Percentiles rank a stretch among this genome's conserved stretches.
These are phyloP conservation scores for Argya squamiceps DNA, from an alignment of 2,797 vertebrate genomes.

Conservation along the genomic window DNA sequence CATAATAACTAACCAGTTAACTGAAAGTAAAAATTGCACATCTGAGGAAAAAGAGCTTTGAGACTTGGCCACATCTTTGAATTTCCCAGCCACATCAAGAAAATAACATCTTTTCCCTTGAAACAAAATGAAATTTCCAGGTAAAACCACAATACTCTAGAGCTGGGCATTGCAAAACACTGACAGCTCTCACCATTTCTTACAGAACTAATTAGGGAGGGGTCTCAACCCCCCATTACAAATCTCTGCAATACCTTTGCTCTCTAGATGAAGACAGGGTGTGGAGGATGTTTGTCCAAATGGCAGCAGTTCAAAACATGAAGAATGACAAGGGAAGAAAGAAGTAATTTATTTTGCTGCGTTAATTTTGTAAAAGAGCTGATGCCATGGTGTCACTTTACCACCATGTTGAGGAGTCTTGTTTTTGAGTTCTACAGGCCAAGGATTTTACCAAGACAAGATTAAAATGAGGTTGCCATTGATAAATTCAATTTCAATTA, in stretches of 20 bases:
- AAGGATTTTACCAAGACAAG: background rate
- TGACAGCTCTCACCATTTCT: background rate
- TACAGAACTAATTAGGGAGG: background rate
- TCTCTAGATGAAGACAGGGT: background rate
- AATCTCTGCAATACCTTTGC: background rate
- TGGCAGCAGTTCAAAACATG: background rate
- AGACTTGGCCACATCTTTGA: background rate
- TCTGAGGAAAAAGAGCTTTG: background rate
- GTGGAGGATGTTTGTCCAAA: background rate
- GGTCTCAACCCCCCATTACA: background rate
- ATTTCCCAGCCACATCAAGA: background rate
- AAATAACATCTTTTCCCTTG: background rate
- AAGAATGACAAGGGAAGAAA: background rate
- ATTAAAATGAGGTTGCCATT: background rate
- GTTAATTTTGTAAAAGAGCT: background rate
- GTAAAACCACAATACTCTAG: background rate
- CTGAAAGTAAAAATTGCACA: background rate
- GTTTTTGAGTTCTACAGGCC: background rate
- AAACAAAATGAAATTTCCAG: background rate
- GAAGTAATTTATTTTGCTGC: background rate
- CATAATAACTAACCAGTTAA: background rate
- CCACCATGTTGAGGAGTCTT: background rate
- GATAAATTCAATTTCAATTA: background rate
- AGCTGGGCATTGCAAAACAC: background rate
- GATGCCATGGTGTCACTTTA: background rate